A percentile compares a stretch with the other conserved stretches of the same genome.
phyloP scores from a whole-genome alignment of 2,888 invertebrate species.

The Anorthoa munda region DNA sequence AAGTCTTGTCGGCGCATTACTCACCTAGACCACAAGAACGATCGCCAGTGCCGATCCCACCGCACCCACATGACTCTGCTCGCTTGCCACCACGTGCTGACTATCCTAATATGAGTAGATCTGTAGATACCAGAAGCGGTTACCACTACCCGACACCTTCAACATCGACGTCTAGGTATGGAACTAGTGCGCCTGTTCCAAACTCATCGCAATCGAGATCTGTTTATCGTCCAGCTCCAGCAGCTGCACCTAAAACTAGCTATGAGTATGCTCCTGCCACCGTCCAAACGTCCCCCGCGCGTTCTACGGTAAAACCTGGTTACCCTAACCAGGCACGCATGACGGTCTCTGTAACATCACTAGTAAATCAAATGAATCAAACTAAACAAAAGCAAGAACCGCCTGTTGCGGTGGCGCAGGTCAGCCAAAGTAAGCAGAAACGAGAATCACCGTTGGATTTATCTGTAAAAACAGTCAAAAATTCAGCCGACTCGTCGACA shows the following conservation, averaged over 20 bases:
- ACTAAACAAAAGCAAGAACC: constrained; percentile 93
- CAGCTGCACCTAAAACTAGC: constrained; percentile 80
- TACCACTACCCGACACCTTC: constrained; percentile 84
- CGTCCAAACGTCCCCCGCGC: constrained; percentile 83
- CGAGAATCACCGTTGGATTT: constrained; percentile 96
- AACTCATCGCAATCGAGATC: constrained; percentile 78
- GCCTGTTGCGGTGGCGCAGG: constrained; percentile 91
- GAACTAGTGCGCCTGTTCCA: constrained; percentile 76
- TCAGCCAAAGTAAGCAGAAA: constrained; percentile 89
- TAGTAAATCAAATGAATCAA: constrained; percentile 88
- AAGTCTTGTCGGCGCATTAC: constrained; percentile 80
- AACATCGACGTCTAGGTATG: constrained; percentile 82
- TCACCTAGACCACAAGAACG: constrained; percentile 80
- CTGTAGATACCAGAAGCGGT: constrained; percentile 77
- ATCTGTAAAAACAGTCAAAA: constrained; percentile 97
- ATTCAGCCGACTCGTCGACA: constrained; percentile 97
- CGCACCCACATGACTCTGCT: constrained; percentile 78
- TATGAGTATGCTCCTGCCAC: constrained; percentile 81
- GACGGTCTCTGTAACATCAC: constrained; percentile 88
- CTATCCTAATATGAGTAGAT: constrained; percentile 78
- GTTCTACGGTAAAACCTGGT: constrained; percentile 81
- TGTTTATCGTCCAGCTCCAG: constrained; percentile 77
- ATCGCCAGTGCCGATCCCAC: constrained; percentile 76
- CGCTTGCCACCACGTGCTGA: constrained; percentile 80
- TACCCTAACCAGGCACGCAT: constrained; percentile 85